These are phyloP conservation scores for Cephalopholis sonnerati DNA, from an alignment of 2,113 vertebrate genomes.

Conservation along the genomic window DNA sequence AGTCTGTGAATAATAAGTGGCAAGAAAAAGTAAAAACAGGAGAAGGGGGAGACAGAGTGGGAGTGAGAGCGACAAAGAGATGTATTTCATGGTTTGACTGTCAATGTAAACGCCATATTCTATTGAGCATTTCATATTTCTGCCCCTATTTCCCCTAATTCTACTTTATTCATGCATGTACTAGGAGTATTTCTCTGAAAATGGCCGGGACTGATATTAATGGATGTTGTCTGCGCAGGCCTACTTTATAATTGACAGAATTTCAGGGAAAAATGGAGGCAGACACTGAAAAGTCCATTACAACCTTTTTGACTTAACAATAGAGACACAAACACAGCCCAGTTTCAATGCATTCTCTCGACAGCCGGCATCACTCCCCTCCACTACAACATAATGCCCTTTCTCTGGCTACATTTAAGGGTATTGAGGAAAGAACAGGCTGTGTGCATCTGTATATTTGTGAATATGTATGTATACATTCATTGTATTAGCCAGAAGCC, in stretches of 20 bases:
- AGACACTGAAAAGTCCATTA: conserved; percentile 34
- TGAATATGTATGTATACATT: conserved; percentile 14
- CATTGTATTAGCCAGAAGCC: conserved; percentile 51
- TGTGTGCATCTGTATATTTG: conserved; percentile 27
- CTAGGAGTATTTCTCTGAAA: conserved; percentile 41
- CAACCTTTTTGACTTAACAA: conserved; percentile 41
- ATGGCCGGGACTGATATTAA: conserved; percentile 42
- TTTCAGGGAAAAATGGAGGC: conserved; percentile 18
- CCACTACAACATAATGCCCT: conserved; percentile 18
- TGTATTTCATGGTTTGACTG: conserved; percentile 66
- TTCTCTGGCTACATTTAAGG: conserved; percentile 21
- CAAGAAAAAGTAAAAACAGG: conserved; percentile 56
- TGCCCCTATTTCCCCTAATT: conserved; percentile 41
- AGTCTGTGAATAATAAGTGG: conserved; percentile 76
- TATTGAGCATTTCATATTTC: conserved; percentile 59
- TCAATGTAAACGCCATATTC: conserved; percentile 70
- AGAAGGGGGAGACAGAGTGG: conserved; percentile 17
- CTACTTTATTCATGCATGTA: conserved; percentile 51
- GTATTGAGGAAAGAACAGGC: not conserved
- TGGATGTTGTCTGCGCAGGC: conserved; percentile 16
- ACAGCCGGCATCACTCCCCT: conserved; percentile 20
- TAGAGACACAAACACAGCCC: conserved; percentile 19
- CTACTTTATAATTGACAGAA: conserved; percentile 41
- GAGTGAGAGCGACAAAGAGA: conserved; percentile 50
- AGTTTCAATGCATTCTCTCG: conserved; percentile 26